These are phyloP conservation scores for Parnassius orleans DNA, from an alignment of 2,888 invertebrate species.

Conservation along the genomic window DNA sequence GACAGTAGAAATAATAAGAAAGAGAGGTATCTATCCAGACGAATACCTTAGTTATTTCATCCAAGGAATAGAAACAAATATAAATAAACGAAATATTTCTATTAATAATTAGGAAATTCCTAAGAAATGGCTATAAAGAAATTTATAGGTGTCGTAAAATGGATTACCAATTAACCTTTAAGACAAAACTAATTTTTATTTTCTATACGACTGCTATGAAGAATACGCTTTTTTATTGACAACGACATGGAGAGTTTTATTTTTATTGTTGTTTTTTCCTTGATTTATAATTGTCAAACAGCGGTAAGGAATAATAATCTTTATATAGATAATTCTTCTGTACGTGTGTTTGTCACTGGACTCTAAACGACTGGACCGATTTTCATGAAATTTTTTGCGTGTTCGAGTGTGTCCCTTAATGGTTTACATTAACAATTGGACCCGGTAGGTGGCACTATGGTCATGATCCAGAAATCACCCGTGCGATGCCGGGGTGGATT, in stretches of 20 bases:
- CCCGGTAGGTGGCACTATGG: too few species aligned
- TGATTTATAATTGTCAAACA: constrained; percentile 1
- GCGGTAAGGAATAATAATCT: constrained; percentile 8
- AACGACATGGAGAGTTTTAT: constrained; percentile 10
- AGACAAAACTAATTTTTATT: background rate
- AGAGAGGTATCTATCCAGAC: too few species aligned
- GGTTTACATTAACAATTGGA: too few species aligned
- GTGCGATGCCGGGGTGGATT: too few species aligned
- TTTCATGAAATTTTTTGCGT: too few species aligned
- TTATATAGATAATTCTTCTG: background rate
- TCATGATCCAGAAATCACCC: too few species aligned
- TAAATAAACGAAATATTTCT: background rate
- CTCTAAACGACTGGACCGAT: too few species aligned
- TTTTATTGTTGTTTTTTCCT: constrained; percentile 5
- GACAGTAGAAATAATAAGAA: too few species aligned
- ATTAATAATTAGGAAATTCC: background rate
- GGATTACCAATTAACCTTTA: constrained; percentile 16
- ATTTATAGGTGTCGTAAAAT: constrained; percentile 4
- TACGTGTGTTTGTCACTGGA: too few species aligned
- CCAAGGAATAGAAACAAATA: too few species aligned
- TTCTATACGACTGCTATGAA: background rate
- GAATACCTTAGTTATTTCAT: too few species aligned
- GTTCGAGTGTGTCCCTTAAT: too few species aligned
- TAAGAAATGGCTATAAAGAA: background rate
- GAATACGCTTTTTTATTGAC: background rate